Conservation (phyloP, 64 coral and sea anemone species). For the Cladopsammia gracilis region DNA sequence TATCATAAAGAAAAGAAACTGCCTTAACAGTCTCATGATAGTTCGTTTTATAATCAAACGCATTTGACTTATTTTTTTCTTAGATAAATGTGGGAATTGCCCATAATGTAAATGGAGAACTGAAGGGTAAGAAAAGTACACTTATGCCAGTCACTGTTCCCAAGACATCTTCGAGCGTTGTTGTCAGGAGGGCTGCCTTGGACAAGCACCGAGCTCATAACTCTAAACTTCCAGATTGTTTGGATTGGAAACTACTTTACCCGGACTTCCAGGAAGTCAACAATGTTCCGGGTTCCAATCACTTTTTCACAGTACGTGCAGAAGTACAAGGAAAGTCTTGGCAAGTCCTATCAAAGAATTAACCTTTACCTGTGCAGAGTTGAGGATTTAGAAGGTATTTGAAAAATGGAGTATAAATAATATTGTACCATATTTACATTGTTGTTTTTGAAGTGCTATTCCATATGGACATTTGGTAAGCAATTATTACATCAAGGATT, state of each 20-base stretch:
- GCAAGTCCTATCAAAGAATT: background rate
- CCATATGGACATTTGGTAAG: too few species aligned
- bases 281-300: background rate
- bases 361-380: background rate
- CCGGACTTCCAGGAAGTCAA: constrained; percentile 5
- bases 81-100: constrained; percentile 5
- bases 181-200: background rate
- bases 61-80: background rate
- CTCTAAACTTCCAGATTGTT: background rate
- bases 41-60: too few species aligned
- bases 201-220: background rate
- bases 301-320: background rate
- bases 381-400: constrained; percentile 1
- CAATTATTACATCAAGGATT: too few species aligned
- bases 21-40: too few species aligned
- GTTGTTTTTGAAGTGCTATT: background rate
- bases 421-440: background rate
- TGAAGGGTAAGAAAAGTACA: background rate
- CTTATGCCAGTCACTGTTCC: background rate
- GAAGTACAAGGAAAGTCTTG: background rate
- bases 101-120: background rate
- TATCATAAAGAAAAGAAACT: too few species aligned
- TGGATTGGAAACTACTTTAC: background rate
- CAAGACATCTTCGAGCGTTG: background rate
- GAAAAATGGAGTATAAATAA: background rate